phyloP scores from a whole-genome alignment of 2,113 vertebrate genomes.

The Ariopsis seemanni region DNA sequence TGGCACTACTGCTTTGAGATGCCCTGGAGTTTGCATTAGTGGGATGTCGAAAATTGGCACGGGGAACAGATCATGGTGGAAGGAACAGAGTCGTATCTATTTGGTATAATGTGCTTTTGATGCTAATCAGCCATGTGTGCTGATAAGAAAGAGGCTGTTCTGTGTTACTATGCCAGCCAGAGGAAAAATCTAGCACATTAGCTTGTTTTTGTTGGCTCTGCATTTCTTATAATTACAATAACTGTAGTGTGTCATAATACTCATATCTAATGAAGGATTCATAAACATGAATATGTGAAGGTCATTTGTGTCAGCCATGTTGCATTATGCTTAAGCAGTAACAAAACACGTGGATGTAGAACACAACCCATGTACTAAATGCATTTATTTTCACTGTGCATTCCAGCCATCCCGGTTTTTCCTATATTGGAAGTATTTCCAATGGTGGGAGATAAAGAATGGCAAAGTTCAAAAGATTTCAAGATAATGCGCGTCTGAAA shows the following conservation, averaged over 20 bases:
- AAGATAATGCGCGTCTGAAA: neutral
- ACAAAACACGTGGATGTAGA: slow-evolving; percentile 13
- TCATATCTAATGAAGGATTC: neutral
- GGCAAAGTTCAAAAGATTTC: neutral
- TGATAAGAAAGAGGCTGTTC: slow-evolving; percentile 22
- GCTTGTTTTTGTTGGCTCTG: neutral
- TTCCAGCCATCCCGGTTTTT: neutral
- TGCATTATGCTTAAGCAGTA: slow-evolving; percentile 16
- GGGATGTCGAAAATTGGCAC: slow-evolving; percentile 31
- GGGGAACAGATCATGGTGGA: slow-evolving; percentile 34
- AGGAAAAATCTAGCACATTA: neutral
- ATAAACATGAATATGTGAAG: slow-evolving; percentile 11
- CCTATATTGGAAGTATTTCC: neutral
- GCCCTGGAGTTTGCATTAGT: slow-evolving; percentile 34
- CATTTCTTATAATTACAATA: neutral
- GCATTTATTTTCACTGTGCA: slow-evolving; percentile 1
- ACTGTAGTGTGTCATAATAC: slow-evolving; percentile 3
- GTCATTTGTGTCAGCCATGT: slow-evolving; percentile 25
- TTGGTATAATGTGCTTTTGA: slow-evolving; percentile 17
- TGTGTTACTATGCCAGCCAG: slow-evolving; percentile 23
- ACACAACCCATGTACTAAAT: neutral
- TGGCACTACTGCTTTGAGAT: slow-evolving; percentile 21
- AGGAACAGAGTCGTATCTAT: neutral
- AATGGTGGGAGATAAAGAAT: neutral
- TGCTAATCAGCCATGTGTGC: slow-evolving; percentile 18